A percentile compares a stretch with the other conserved stretches of the same genome.
Evolutionary conservation across 2,888 invertebrate genomes (phyloP).

Genomic region (Cyclophora albipunctata): DNA sequence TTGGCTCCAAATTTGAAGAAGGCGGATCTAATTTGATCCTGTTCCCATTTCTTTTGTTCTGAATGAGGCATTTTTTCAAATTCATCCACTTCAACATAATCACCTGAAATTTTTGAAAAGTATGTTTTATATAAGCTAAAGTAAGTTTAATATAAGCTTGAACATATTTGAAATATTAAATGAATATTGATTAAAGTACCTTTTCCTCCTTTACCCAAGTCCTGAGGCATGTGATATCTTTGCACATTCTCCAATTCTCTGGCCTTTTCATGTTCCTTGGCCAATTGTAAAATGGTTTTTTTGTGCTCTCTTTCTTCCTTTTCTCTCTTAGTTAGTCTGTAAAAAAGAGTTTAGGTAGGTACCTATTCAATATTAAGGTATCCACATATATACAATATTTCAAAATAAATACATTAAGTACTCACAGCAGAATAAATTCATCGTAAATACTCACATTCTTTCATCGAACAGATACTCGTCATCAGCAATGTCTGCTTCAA

Average conservation of each 20-base stretch:
- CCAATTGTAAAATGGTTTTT: slow-evolving; percentile 90
- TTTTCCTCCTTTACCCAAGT: slow-evolving; percentile 83
- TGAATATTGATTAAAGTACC: slow-evolving; percentile 38
- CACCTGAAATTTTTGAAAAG: slow-evolving; percentile 53
- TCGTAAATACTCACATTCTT: slow-evolving; percentile 78
- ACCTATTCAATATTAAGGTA: background rate
- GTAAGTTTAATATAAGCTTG: too few species aligned
- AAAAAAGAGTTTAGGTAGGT: slow-evolving; percentile 19
- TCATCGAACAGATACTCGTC: slow-evolving; percentile 97
- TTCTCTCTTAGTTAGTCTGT: slow-evolving; percentile 90
- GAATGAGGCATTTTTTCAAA: slow-evolving; percentile 88
- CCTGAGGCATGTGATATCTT: slow-evolving; percentile 95
- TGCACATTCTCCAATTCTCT: slow-evolving; percentile 94
- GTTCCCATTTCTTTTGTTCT: slow-evolving; percentile 97
- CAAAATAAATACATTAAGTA: background rate
- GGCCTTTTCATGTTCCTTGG: slow-evolving; percentile 96
- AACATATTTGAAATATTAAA: too few species aligned
- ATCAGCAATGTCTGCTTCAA: slow-evolving; percentile 95
- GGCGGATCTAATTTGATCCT: slow-evolving; percentile 95
- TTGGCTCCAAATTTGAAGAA: slow-evolving; percentile 95
- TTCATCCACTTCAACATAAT: slow-evolving; percentile 90
- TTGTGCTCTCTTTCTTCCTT: slow-evolving; percentile 90
- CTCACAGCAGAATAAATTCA: too few species aligned
- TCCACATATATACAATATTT: too few species aligned
- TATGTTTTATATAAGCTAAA: too few species aligned